Base-by-base conservation (phyloP, 2,113 vertebrate genomes). In the Ancistrus triradiatus region DNA sequence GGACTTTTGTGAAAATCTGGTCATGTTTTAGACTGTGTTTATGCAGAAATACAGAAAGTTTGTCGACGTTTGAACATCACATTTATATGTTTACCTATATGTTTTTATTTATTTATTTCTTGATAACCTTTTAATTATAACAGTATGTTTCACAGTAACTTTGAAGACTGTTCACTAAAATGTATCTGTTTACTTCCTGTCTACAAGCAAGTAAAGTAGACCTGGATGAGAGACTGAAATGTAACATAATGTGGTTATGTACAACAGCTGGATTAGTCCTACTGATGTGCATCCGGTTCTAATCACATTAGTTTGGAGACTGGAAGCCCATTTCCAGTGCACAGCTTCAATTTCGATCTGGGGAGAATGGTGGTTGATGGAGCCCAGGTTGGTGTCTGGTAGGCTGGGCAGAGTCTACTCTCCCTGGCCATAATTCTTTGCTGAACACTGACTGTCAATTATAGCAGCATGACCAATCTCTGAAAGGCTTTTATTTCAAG, bases 271-370 rank as follows among this genome's bases (percentile, higher is more conserved):
- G 81, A 79, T 81, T 78, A 74, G 74, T 69, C 40, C 59, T 69
- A 43, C 51, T 68, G 27, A 64, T 74, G 74, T 64, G 65, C 79
- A 80, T 88, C 77, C 66, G 63, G 76, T 74, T 53, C 50, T 87
- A 85, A 88, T 84, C 73, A 73, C 69, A 82, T 88, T 82, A 87
- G 64, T 75, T 68, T 25, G 71, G 72, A 80, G 85, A 80, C 85
- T 86, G 80, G 79, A 80, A 77, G 76, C 61, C 68, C 70, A 62
- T 80, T 81, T 81, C 77, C 71, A 80, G 72, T 66, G 59, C 69
- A 69, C 42, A 17, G 62, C 38, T 74, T 66, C 69, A 66, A 73
- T 75, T 76, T 67, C 58, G 53, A 74, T 56, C 49, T 59, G 19
- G 11, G 25, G 2, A 70, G 43, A 53, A 74, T 35, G 50, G 15